Percentiles rank a stretch among this genome's conserved stretches.
phyloP scores from a whole-genome alignment of 2,113 vertebrate species.

The Myotis brandtii region DNA sequence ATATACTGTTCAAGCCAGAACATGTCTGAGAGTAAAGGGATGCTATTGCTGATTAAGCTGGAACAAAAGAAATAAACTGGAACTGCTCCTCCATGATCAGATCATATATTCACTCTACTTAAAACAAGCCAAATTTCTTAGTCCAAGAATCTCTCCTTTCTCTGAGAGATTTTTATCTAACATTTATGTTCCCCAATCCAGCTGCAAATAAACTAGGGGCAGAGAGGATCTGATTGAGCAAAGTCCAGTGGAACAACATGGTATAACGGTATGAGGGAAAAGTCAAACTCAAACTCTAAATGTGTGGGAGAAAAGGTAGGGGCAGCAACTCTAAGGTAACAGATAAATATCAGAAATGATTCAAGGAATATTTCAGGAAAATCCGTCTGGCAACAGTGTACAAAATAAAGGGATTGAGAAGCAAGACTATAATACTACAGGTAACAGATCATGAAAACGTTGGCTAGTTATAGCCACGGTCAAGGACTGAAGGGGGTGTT shows the following conservation, averaged over 20 bases:
- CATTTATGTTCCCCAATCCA: neutral
- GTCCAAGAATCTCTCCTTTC: neutral
- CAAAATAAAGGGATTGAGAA: neutral
- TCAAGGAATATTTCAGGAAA: conserved; percentile 27
- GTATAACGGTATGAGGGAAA: neutral
- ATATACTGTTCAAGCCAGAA: neutral
- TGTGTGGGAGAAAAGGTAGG: neutral
- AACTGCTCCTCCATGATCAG: neutral
- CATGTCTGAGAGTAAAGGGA: neutral
- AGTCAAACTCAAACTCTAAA: neutral
- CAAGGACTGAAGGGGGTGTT: neutral
- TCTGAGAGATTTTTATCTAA: conserved; percentile 46
- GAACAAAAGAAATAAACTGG: neutral
- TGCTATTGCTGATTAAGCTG: neutral
- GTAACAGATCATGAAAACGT: neutral
- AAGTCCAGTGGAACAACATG: neutral
- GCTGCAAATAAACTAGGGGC: conserved; percentile 6
- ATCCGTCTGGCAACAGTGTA: neutral
- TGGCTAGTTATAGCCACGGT: neutral
- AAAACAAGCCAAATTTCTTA: conserved; percentile 29
- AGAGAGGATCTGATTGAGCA: neutral
- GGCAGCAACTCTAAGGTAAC: neutral
- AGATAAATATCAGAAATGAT: neutral
- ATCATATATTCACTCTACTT: neutral
- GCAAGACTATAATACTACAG: neutral